These are phyloP conservation scores for Gymnodraco acuticeps DNA, from an alignment of 2,797 vertebrate species.

Conservation along the genomic window DNA sequence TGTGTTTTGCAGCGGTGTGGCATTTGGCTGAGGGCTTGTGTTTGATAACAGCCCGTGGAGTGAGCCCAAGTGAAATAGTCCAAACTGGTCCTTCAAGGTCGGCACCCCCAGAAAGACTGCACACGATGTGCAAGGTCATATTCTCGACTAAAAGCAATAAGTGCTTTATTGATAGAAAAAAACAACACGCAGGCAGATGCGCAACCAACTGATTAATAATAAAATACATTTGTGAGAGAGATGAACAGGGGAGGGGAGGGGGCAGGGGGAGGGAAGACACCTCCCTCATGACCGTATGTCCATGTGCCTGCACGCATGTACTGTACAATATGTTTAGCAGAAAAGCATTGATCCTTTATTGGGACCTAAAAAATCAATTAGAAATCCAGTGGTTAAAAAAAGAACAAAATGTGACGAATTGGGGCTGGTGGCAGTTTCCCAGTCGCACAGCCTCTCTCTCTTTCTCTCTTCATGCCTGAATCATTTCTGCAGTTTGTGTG, in stretches of 20 bases:
- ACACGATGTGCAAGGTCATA: conserved; percentile 88
- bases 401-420: conserved; percentile 74
- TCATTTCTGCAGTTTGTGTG: conserved; percentile 59
- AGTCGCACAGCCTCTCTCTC: conserved; percentile 9
- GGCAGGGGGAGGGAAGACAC: conserved; percentile 40
- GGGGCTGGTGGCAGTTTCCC: conserved; percentile 67
- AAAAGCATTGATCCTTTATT: conserved; percentile 74
- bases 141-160: conserved; percentile 93
- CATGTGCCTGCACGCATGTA: conserved; percentile 37
- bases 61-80: conserved; percentile 76
- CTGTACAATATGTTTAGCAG: conserved; percentile 54
- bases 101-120: conserved; percentile 79
- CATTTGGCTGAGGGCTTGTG: conserved; percentile 79
- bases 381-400: conserved; percentile 70
- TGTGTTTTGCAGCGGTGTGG: conserved; percentile 71
- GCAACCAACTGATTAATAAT: conserved; percentile 86
- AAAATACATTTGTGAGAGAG: conserved; percentile 81
- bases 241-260: conserved; percentile 34
- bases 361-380: conserved; percentile 73
- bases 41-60: conserved; percentile 75
- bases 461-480: conserved; percentile 47
- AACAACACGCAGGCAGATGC: conserved; percentile 82
- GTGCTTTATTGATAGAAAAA: conserved; percentile 92
- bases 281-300: conserved; percentile 45
- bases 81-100: conserved; percentile 89